These are phyloP conservation scores for Acanthurus tractus DNA, from an alignment of 2,797 vertebrate genomes.

Conservation along the genomic window DNA sequence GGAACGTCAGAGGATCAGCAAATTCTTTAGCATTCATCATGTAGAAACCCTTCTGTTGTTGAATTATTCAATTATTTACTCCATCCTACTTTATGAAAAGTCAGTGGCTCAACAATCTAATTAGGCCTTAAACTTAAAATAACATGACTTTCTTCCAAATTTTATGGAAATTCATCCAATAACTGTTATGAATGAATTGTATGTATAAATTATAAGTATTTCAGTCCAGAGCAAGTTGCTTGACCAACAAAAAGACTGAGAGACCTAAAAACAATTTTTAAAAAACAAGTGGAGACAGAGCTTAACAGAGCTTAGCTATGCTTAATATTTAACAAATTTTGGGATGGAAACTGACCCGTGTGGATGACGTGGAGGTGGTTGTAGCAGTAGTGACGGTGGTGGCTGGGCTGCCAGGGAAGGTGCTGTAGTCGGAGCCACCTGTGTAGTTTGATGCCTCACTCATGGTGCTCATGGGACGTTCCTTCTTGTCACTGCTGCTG, in stretches of 20 bases:
- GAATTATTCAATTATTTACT: too few relatives aligned
- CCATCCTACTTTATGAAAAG: background rate
- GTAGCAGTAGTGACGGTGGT: constrained; percentile 31
- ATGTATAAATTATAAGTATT: too few relatives aligned
- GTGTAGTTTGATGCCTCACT: constrained; percentile 93
- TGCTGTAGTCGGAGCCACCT: constrained; percentile 86
- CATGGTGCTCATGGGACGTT: constrained; percentile 90
- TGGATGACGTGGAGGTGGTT: constrained; percentile 54
- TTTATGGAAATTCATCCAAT: background rate
- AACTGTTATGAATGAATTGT: too few relatives aligned
- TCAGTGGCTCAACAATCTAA: background rate
- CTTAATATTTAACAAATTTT: background rate
- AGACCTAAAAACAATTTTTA: too few relatives aligned
- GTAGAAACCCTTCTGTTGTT: background rate
- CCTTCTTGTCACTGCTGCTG: constrained; percentile 88
- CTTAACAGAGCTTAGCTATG: too few relatives aligned
- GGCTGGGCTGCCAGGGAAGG: constrained; percentile 68
- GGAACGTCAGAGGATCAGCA: too few relatives aligned
- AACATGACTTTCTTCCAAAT: background rate
- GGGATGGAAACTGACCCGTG: constrained; percentile 64
- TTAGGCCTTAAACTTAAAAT: background rate
- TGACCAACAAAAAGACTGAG: too few relatives aligned
- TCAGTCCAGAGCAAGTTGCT: too few relatives aligned
- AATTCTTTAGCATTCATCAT: background rate
- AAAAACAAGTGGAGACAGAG: too few relatives aligned